These are phyloP conservation scores for Abramis brama DNA, from an alignment of 2,113 vertebrate species.

Conservation along the genomic window DNA sequence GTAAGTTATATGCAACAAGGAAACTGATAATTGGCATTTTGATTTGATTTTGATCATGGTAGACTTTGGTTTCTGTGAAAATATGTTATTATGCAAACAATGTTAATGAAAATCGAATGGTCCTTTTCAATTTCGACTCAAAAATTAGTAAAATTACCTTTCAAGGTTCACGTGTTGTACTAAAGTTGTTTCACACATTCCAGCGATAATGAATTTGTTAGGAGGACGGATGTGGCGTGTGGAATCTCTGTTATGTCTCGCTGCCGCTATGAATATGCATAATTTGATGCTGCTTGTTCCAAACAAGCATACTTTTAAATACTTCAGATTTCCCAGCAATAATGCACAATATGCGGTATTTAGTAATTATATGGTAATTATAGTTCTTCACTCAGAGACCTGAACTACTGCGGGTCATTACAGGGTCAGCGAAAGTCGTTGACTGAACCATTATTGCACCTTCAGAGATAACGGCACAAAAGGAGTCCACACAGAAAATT, in stretches of 20 bases:
- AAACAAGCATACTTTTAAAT: conserved; percentile 62
- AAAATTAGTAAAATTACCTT: conserved; percentile 53
- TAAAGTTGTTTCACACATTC: conserved; percentile 49
- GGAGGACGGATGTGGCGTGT: conserved; percentile 60
- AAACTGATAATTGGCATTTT: background rate
- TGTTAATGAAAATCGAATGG: conserved; percentile 31
- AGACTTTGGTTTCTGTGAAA: conserved; percentile 35
- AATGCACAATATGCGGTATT: conserved; percentile 70
- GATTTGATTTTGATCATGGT: background rate
- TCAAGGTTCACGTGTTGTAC: conserved; percentile 58
- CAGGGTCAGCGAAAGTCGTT: conserved; percentile 78
- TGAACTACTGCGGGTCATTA: conserved; percentile 79
- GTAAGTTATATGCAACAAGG: background rate
- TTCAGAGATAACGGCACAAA: conserved; percentile 80
- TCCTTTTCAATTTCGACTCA: conserved; percentile 30
- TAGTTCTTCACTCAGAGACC: conserved; percentile 75
- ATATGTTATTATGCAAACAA: conserved; percentile 34
- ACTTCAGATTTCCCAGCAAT: conserved; percentile 68
- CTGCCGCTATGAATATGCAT: conserved; percentile 64
- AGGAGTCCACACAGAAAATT: conserved; percentile 81
- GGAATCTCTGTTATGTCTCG: conserved; percentile 67
- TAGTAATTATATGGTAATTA: conserved; percentile 80
- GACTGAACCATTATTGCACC: conserved; percentile 80
- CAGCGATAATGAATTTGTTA: conserved; percentile 68
- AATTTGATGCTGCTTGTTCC: conserved; percentile 60